phyloP scores from a whole-genome alignment of 1,140 invertebrate species.

The Pseudomyrmex gracilis region DNA sequence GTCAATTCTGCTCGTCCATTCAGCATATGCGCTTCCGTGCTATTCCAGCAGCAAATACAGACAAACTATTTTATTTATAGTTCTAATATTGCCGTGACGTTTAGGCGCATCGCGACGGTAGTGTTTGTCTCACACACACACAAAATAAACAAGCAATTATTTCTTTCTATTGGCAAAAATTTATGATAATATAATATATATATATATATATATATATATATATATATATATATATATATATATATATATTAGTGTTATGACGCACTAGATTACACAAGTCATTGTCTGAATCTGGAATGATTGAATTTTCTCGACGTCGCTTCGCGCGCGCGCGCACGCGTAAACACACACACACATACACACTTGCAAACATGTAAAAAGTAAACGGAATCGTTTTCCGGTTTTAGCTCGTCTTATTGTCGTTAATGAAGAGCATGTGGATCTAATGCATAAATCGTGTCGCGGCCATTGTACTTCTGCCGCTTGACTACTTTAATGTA shows the following conservation, averaged over 20 bases:
- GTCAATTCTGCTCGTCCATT: conserved; percentile 60
- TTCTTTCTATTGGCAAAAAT: background rate
- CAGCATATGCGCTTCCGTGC: conserved; percentile 35
- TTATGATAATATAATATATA: too few relatives aligned
- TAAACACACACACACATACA: too few relatives aligned
- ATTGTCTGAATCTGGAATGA: too few relatives aligned
- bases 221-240: too few relatives aligned
- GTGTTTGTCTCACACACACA: background rate
- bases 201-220: too few relatives aligned
- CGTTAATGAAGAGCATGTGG: conserved; percentile 80
- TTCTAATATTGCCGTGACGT: conserved; percentile 46
- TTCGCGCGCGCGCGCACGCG: too few relatives aligned
- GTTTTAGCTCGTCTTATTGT: conserved; percentile 73
- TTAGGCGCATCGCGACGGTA: background rate
- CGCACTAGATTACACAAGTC: too few relatives aligned
- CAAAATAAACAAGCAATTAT: background rate
- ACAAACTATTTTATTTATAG: conserved; percentile 39
- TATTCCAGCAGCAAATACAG: background rate
- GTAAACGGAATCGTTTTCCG: conserved; percentile 74
- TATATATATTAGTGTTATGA: too few relatives aligned
- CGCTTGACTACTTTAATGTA: conserved; percentile 78
- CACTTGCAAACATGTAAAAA: background rate
- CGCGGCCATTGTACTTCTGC: conserved; percentile 69
- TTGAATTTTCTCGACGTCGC: conserved; percentile 54
- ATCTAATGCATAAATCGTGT: conserved; percentile 83